phyloP scores from a whole-genome alignment of 2,888 invertebrate genomes.

The Xestia ashworthii region DNA sequence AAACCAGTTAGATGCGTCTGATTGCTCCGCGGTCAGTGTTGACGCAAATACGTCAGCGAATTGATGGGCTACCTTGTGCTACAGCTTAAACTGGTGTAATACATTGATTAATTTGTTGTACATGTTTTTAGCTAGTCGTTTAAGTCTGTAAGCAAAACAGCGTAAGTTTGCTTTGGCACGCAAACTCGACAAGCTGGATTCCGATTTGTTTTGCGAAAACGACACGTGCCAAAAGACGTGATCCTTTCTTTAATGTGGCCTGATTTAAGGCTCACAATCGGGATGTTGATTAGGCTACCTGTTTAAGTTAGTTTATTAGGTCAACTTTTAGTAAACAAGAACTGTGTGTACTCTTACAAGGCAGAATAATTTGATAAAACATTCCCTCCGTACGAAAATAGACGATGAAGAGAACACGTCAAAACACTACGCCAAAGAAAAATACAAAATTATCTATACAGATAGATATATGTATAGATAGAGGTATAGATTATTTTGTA shows the following conservation, averaged over 20 bases:
- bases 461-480: too few relatives aligned
- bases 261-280: slow-evolving; percentile 9
- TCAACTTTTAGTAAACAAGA: not conserved
- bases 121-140: slow-evolving; percentile 16
- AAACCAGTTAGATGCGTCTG: slow-evolving; percentile 53
- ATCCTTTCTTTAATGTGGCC: slow-evolving; percentile 17
- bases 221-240: slow-evolving; percentile 19
- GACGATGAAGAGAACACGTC: not conserved
- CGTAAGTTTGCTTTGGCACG: slow-evolving; percentile 40
- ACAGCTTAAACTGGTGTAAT: slow-evolving; percentile 47
- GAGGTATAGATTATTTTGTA: too few relatives aligned
- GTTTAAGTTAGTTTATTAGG: not conserved
- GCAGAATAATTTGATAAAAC: not conserved
- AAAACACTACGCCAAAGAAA: not conserved
- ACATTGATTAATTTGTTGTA: slow-evolving; percentile 51
- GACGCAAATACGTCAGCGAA: slow-evolving; percentile 61
- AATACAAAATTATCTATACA: not conserved
- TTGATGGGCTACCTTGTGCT: slow-evolving; percentile 45
- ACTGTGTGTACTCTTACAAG: not conserved
- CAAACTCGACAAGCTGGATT: slow-evolving; percentile 19
- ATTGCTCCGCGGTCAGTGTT: slow-evolving; percentile 48
- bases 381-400: not conserved
- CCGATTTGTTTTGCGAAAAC: slow-evolving; percentile 36
- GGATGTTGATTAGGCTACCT: not conserved
- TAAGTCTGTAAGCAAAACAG: slow-evolving; percentile 13